Conservation (phyloP, 2,797 vertebrate species). For the Pteropus rufus region DNA sequence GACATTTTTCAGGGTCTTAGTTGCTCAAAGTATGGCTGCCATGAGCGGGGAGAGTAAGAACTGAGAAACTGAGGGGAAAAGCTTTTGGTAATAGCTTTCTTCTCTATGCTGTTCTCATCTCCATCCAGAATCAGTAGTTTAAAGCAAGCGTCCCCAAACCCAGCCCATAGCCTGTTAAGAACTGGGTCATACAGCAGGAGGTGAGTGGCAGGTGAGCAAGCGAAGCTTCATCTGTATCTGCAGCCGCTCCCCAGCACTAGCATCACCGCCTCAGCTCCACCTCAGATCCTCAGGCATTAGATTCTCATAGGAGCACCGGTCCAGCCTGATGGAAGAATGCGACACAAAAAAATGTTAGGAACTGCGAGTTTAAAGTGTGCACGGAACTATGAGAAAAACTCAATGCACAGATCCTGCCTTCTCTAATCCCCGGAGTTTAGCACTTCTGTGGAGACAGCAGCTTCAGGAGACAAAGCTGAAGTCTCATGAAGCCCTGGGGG, state of each 20-base stretch:
- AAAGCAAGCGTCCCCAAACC: neutral
- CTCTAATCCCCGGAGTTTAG: neutral
- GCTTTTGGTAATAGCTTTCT: neutral
- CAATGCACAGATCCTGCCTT: neutral
- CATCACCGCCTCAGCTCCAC: too few relatives aligned
- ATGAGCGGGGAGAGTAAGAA: slow-evolving; percentile 1
- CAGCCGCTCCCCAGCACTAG: too few relatives aligned
- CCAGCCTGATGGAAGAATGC: too few relatives aligned
- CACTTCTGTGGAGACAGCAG: neutral
- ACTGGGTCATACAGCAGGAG: too few relatives aligned
- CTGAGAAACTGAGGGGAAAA: neutral
- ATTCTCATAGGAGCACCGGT: too few relatives aligned
- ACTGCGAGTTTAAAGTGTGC: neutral
- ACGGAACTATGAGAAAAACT: neutral
- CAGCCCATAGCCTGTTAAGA: too few relatives aligned
- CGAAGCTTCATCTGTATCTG: too few relatives aligned
- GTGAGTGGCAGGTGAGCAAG: too few relatives aligned
- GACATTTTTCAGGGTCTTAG: slow-evolving; percentile 23
- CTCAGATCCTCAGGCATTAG: too few relatives aligned
- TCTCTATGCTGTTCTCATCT: neutral
- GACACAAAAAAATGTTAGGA: too few relatives aligned
- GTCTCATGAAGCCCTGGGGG: neutral
- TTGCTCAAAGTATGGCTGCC: neutral
- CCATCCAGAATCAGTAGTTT: neutral
- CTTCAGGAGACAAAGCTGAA: neutral